Conservation (phyloP, 2,797 vertebrate genomes). For the Pristis pectinata region DNA sequence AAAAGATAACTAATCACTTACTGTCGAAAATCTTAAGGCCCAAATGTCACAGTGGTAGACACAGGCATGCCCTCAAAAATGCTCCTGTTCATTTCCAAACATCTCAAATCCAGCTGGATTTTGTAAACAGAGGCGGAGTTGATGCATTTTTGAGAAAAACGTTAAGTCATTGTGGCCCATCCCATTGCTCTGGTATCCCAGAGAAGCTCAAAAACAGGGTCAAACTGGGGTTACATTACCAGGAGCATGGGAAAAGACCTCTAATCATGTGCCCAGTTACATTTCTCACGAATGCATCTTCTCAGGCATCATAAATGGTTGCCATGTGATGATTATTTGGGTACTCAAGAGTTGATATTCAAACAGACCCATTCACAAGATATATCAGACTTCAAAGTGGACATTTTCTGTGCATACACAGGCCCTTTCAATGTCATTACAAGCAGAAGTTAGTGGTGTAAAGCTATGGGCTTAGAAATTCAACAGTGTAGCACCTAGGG, state of each 20-base stretch:
- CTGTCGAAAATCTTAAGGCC: not conserved
- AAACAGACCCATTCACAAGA: too few species aligned
- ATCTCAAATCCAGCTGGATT: conserved; percentile 21
- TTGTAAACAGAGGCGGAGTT: not conserved
- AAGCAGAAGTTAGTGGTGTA: not conserved
- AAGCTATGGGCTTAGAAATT: not conserved
- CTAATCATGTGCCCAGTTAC: not conserved
- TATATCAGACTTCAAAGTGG: too few species aligned
- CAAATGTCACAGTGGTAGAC: not conserved
- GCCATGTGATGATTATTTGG: not conserved
- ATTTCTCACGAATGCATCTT: not conserved
- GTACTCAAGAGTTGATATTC: too few species aligned
- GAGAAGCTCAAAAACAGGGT: not conserved
- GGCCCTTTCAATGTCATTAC: not conserved
- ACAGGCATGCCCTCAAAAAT: not conserved
- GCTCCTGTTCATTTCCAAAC: not conserved
- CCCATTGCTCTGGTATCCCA: not conserved
- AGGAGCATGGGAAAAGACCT: conserved; percentile 11
- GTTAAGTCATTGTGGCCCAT: not conserved
- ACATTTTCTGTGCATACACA: not conserved
- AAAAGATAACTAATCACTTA: not conserved
- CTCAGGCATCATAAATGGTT: not conserved
- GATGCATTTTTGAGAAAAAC: not conserved
- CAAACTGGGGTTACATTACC: not conserved
- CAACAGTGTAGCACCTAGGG: too few species aligned